phyloP scores from a whole-genome alignment of 2,113 vertebrate genomes.

The Siniperca chuatsi region DNA sequence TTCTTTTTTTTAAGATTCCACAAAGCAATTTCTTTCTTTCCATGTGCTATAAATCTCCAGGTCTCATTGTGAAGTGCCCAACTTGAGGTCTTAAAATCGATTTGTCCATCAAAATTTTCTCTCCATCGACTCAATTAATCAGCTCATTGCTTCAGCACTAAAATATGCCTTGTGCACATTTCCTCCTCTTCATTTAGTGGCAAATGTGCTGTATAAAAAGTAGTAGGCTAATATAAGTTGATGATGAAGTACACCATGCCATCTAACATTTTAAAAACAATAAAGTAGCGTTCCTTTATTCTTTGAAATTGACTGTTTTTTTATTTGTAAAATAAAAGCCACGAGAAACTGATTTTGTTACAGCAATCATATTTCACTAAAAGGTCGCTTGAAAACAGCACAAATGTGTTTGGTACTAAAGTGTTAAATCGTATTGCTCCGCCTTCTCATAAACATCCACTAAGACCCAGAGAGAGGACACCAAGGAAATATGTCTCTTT shows the following conservation, averaged over 20 bases:
- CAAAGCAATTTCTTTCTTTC: not conserved
- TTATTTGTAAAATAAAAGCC: no score
- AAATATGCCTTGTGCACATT: not conserved
- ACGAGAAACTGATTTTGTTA: no score
- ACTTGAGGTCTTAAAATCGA: no score
- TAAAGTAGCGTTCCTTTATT: no score
- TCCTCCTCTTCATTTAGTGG: no score
- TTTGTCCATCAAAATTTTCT: no score
- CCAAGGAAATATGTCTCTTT: not conserved
- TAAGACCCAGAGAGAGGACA: not conserved
- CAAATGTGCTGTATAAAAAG: not conserved
- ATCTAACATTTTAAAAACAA: no score
- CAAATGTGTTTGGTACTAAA: not conserved
- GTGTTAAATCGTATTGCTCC: constrained; percentile 9
- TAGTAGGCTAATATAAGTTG: no score
- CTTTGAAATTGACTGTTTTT: no score
- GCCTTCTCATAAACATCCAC: constrained; percentile 9
- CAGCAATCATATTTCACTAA: not conserved
- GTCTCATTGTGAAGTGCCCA: not conserved
- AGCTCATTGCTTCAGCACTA: not conserved
- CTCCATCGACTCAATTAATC: no score
- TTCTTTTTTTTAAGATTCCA: not conserved
- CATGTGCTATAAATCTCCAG: not conserved
- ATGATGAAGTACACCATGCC: no score
- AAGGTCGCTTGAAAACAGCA: constrained; percentile 20